Evolutionary conservation across 2,888 invertebrate genomes (phyloP), one percentile per base, ranked within the genome.

Genomic region (Oligia fasciuncula): DNA sequence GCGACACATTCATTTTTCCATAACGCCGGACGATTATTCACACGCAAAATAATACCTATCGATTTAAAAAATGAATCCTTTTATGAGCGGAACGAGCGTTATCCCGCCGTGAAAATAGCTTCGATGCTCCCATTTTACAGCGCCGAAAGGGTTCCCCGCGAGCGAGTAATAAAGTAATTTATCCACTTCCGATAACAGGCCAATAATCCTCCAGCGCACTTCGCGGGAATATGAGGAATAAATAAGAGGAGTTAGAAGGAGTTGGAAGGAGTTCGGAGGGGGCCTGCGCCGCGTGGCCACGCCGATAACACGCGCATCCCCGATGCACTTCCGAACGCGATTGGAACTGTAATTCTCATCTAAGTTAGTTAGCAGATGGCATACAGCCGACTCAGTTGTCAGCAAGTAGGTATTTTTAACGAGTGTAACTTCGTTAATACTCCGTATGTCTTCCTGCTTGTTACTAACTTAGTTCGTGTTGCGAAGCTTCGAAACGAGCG

Each of bases 81-180:
- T 92, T 93, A 92, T 92, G 91, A 92, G 92, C 91, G 92, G 90
- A 92, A 91, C 91, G 91, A 93, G 93, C 94, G 93, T 93, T 93
- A 94, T 94, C 94, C 91, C 91, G 89, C 89, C 91, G 93, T 88
- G 93, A 93, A 93, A 94, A 95, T 94, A 92, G 93, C 94, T 91
- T 84, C 89, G 91, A 87, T 89, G 93, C 92, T 92, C 81, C 88
- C 91, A 91, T 91, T 93, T 93, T 93, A 91, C 90, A 92, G 86
- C 89, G 76, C 75, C 85, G 88, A 91, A 94, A 94, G 94, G 95
- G 95, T 93, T 94, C 91, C 90, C 77, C 88, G 91, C 90, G 90
- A 91, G 91, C 92, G 92, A 92, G 95, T 95, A 95, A 96, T 95
- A 95, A 95, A 96, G 95, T 95, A 95, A 96, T 96, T 95, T 96